Conservation (phyloP, 2,113 vertebrate species). For the Anas platyrhynchos region DNA sequence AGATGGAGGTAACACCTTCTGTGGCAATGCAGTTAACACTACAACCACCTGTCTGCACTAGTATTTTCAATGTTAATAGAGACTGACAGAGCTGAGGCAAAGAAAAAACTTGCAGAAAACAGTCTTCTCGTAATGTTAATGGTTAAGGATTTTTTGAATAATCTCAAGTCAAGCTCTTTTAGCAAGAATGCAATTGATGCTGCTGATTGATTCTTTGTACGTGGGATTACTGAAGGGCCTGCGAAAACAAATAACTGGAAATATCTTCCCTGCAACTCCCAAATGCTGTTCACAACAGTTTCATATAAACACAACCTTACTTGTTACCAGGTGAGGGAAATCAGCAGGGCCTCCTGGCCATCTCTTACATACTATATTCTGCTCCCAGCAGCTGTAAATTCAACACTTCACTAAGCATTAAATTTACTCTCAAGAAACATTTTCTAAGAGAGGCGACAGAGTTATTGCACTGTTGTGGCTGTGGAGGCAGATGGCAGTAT, state of each 20-base stretch:
- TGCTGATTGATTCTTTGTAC: neutral
- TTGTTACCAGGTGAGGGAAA: conserved; percentile 51
- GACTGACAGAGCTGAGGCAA: neutral
- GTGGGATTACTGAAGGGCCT: neutral
- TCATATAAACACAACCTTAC: conserved; percentile 26
- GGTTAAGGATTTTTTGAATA: neutral
- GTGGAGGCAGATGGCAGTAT: conserved; percentile 44
- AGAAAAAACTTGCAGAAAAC: neutral
- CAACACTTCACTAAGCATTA: conserved; percentile 49
- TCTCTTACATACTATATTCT: conserved; percentile 36
- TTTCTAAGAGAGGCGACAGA: conserved; percentile 59
- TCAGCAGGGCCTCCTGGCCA: neutral
- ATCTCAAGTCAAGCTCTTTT: neutral
- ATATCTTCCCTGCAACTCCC: conserved; percentile 31
- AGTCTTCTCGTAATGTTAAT: neutral
- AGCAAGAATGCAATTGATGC: neutral
- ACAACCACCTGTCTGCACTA: rapidly evolving
- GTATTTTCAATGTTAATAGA: neutral
- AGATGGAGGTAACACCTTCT: neutral
- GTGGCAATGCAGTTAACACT: neutral
- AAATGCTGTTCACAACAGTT: neutral
- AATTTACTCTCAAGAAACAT: conserved; percentile 63
- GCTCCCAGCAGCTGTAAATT: conserved; percentile 50
- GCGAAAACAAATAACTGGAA: conserved; percentile 9
- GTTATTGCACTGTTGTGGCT: conserved; percentile 62